Evolutionary conservation across 2,113 vertebrate species (phyloP).

Genomic region (Notechis scutatus): DNA sequence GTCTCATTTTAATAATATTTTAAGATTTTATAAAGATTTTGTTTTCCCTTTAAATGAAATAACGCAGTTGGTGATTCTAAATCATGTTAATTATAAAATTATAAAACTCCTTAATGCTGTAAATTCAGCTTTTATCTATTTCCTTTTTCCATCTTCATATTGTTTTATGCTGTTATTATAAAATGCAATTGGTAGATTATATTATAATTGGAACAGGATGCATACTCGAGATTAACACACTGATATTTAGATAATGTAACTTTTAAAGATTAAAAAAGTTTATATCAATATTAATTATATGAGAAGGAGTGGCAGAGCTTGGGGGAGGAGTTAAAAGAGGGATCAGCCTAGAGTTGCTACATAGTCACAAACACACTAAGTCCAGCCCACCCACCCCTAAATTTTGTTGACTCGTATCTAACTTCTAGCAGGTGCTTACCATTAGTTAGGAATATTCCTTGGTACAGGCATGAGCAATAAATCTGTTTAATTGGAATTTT

Average conservation of each 20-base stretch:
- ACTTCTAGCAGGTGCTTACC: no score
- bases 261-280: not conserved
- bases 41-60: not conserved
- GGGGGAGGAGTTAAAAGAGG: no score
- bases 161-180: not conserved
- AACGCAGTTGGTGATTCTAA: not conserved
- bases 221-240: not conserved
- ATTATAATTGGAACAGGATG: not conserved
- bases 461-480: no score
- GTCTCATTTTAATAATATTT: slow-evolving; percentile 23
- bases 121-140: not conserved
- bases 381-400: no score
- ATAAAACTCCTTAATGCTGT: not conserved
- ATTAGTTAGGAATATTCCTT: no score
- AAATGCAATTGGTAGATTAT: not conserved
- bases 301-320: no score
- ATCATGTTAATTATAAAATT: not conserved
- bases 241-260: not conserved
- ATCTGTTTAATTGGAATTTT: no score
- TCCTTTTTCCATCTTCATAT: not conserved
- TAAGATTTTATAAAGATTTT: slow-evolving; percentile 21
- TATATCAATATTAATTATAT: not conserved
- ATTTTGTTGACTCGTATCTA: no score
- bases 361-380: no score
- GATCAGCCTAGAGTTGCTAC: no score